A percentile compares a stretch with the other conserved stretches of the same genome.
These are phyloP conservation scores for Popillia japonica DNA, from an alignment of 1,140 invertebrate species.

Conservation along the genomic window DNA sequence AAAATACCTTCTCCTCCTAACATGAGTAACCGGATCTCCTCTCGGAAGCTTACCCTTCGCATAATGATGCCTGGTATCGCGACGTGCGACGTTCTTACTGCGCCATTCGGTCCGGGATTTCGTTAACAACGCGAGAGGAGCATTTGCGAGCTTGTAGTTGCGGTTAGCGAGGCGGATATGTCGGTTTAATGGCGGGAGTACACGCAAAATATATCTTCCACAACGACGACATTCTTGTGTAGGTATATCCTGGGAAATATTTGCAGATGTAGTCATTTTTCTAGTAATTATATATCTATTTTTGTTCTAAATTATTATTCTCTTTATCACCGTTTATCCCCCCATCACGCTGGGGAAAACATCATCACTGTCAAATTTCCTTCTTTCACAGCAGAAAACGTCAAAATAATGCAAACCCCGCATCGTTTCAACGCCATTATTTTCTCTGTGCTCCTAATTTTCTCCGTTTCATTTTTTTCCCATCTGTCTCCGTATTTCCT, in stretches of 20 bases:
- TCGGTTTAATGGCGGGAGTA: neutral
- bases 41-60: neutral
- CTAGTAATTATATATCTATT: no score
- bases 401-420: neutral
- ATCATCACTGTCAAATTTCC: no score
- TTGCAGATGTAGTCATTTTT: no score
- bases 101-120: neutral
- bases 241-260: no score
- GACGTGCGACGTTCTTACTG: conserved; percentile 5
- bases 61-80: conserved; percentile 7
- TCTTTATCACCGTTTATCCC: no score
- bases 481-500: neutral
- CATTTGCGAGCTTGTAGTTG: conserved; percentile 25
- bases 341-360: no score
- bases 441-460: neutral
- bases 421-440: conserved; percentile 1
- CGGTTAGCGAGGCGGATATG: neutral
- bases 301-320: no score
- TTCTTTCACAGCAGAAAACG: neutral
- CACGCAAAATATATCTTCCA: neutral
- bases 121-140: conserved; percentile 1
- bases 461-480: neutral
- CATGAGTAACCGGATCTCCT: conserved; percentile 24
- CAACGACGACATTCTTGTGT: no score
- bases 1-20: neutral